Evolutionary conservation across 2,888 invertebrate species (phyloP), one percentile per base, ranked within the genome.

Genomic region (Lasius platythorax): DNA sequence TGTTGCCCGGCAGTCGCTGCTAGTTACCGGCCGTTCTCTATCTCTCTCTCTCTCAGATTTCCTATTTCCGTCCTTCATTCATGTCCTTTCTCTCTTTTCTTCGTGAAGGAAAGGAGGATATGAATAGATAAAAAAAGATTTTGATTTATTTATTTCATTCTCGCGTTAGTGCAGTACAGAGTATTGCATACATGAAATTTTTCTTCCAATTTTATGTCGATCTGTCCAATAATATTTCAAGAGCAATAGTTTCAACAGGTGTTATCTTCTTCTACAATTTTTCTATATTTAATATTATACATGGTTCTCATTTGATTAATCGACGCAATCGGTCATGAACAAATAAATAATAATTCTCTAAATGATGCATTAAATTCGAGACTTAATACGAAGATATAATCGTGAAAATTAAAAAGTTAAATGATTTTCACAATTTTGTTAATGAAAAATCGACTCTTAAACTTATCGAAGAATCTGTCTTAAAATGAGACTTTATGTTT

Each of bases 1-100:
- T 82, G 82, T 88, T 86, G 86, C 82, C 82, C 79, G 72, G 85
- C 75, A 86, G 87, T 85, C 83, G 83, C 56, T 58, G 70, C 82
- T 90, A 78, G 85, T 90, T 87, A 85, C 85, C 53, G 74, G 74
- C 66, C 74, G 78, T 86, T 89, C 12, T 12, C 63, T 37, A 30
- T 64, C 43, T 30, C 11, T 46, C 37, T 50, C 50, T 18, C 18
- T 28, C 63, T 63, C 37, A n/a, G 40, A 61, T 33, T 50, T 53
- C 37, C 56, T 40, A 58, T 43, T 76, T 50, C 11, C 23, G 23
- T 40, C 50, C 30, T 37, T 63, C 8, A 12, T 28, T n/a, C 40
- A 9, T 58, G 1, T 2, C 28, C 8, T 70, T 2, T 15, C 67
- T 53, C 2, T 58, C 43, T 40, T 15, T 63, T 50, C 8, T 58